Base-by-base conservation (phyloP, 2,113 vertebrate species). In the Phyllostomus discolor region DNA sequence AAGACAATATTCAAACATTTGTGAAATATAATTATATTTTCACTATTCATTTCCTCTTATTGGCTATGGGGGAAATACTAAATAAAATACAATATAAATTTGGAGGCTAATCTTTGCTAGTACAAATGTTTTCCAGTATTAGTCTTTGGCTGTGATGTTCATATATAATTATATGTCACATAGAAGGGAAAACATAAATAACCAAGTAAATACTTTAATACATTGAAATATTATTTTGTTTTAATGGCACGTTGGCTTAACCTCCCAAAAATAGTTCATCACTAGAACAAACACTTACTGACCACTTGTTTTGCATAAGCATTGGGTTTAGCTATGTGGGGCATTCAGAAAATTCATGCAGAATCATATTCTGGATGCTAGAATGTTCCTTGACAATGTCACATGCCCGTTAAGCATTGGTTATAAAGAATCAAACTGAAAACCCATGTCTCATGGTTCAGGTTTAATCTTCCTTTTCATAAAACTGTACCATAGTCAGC, bases 51-150 rank as follows among this genome's bases (percentile, higher is more conserved):
- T 96, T 90, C 26, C 52, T 94, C 88, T 97, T 93, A 81, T 93
- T 94, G 94, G 66, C 80, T 83, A 41, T 22, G 5, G 90, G 84
- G 67, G 96, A 97, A 96, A 67, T 85, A 96, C 92, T 96, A 96
- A 92, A 85, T 90, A n/a, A 92, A 95, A 94, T 90, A 54, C 6
- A 62, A 12, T 94, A 57, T 70, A 85, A 92, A 95, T 92, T 78
- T 95, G 84, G 33, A 66, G 94, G 46, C 14, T 95, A 82, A 96
- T 97, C 75, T 92, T 96, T 95, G n/a, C 70, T 82, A 57, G 69
- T 67, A 79, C 54, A 96, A 72, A 9, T 83, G 50, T 95, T 96
- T 93, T 88, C 46, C 20, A 35, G 38, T 90, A 52, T 84, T 93
- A 62, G 59, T 93, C 46, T 88, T 94, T 95, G 66, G 31, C 57